Evolutionary conservation across 2,113 vertebrate species (phyloP), one percentile per base, ranked within the genome.

Genomic region (Hemibagrus wyckioides): DNA sequence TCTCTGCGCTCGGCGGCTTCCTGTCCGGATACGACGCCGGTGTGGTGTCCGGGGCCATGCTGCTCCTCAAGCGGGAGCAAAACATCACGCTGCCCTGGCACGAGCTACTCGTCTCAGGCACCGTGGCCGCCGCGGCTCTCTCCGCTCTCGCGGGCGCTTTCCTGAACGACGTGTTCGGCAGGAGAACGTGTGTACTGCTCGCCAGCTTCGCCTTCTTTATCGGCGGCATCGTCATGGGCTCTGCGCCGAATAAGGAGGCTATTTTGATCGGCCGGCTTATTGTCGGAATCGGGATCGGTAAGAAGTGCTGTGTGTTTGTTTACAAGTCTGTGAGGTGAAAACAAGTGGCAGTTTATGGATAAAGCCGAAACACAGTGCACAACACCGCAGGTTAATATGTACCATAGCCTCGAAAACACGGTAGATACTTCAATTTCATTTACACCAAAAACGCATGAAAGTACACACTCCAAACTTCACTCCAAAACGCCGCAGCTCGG

Each of bases 1-100:
- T 98, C 94, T 97, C 98, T 0, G 98, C 97, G 52, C 92, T 99
- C 80, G 98, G 98, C 17, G 98, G 98, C 82, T 97, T 99, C 88
- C 96, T 99, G 69, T 97, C 98, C 90, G 98, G 98, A 88, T 99
- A 99, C 52, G 98, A 99, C 94, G 98, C 97, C 8, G 98, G 98
- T 6, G 98, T 99, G 91, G 97, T 99, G 85, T 97, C 98, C 3
- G 98, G 98, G 48, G 98, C 97, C 1, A 97, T 99, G 96, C 95
- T 99, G 90, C 95, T 98, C 88, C 96, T 99, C 76, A 97, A 97
- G 94, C 93, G 91, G 90, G 96, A 98, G 95, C 96, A 97, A 92
- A 95, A 95, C 92, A 92, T 99, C 93, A 96, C 92, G 88, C 91
- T 95, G 1, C 91, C 97, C 33, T 99, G 98, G 98, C 98, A 99